These are phyloP conservation scores for Hylia prasina DNA, from an alignment of 2,113 vertebrate species.

Conservation along the genomic window DNA sequence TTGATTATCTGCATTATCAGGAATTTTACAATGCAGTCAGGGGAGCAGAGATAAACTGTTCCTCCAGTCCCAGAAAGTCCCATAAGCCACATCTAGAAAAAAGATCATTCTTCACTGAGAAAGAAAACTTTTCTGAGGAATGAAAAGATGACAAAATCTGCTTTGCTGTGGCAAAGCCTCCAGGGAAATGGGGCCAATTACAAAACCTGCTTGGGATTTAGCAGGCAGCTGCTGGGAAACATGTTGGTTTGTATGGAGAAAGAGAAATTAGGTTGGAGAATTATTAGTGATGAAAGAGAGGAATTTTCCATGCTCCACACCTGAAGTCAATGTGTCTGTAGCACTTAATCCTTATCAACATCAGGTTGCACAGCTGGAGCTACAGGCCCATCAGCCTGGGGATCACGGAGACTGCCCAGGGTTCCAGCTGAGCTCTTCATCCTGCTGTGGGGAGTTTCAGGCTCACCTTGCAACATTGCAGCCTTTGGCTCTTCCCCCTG, in stretches of 20 bases:
- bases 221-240: not conserved
- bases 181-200: slow-evolving; percentile 1
- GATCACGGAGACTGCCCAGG: not conserved
- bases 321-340: not conserved
- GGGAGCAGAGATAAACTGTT: not conserved
- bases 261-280: not conserved
- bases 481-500: not conserved
- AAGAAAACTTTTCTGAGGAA: not conserved
- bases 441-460: not conserved
- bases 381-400: not conserved
- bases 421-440: not conserved
- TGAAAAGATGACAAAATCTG: not conserved
- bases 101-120: not conserved
- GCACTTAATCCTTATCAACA: not conserved
- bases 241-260: not conserved
- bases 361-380: not conserved
- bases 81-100: not conserved
- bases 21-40: not conserved
- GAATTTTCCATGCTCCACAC: not conserved
- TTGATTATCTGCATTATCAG: not conserved
- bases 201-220: slow-evolving; percentile 29
- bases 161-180: not conserved
- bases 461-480: not conserved
- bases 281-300: not conserved
- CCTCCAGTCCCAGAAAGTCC: not conserved